These are phyloP conservation scores for Drosophila differens DNA, from an alignment of 2,888 invertebrate genomes.

Conservation along the genomic window DNA sequence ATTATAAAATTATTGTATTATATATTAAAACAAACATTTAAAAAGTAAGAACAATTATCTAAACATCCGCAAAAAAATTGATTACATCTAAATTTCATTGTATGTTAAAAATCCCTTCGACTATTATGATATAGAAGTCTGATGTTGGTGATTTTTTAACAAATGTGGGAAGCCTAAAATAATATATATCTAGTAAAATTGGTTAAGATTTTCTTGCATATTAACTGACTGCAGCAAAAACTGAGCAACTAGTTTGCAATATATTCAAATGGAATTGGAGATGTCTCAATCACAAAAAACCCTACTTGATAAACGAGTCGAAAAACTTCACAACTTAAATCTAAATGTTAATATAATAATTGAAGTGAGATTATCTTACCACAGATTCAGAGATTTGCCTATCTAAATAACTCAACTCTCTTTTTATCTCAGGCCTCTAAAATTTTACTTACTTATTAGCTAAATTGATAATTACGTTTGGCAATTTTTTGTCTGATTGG, in stretches of 20 bases:
- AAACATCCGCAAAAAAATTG: neutral
- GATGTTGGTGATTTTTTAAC: too few species aligned
- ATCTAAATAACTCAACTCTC: neutral
- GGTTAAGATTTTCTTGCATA: too few species aligned
- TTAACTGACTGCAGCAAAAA: too few species aligned
- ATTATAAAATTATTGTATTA: too few species aligned
- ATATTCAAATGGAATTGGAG: neutral
- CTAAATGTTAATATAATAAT: neutral
- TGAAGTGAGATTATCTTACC: neutral
- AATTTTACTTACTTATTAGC: neutral
- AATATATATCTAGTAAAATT: too few species aligned
- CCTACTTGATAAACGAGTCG: neutral
- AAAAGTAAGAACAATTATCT: neutral
- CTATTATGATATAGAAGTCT: too few species aligned
- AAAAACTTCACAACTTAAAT: neutral
- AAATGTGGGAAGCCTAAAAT: too few species aligned
- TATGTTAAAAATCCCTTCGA: too few species aligned
- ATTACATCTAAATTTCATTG: too few species aligned
- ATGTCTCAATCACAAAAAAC: neutral
- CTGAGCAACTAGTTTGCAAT: neutral
- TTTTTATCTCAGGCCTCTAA: neutral
- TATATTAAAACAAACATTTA: neutral
- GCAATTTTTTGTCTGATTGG: neutral
- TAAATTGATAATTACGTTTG: neutral
- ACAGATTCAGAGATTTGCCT: neutral